A percentile compares a stretch with the other conserved stretches of the same genome.
Evolutionary conservation across 2,888 invertebrate genomes (phyloP).

Genomic region (Acronicta aceris): DNA sequence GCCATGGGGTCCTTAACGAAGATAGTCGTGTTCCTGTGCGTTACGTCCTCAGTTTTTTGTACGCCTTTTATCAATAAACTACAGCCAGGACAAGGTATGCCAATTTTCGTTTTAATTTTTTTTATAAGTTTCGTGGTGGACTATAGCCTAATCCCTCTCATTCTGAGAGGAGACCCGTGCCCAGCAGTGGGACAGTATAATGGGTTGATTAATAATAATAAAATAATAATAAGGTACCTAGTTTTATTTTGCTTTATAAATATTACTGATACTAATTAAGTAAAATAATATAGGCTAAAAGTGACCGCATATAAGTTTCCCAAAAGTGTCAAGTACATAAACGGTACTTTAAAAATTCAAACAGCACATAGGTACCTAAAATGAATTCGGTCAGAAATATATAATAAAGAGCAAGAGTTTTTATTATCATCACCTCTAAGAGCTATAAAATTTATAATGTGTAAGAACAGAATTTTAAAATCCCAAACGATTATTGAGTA

Average conservation of each 20-base stretch:
- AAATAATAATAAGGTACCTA: no score
- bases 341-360: not conserved
- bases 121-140: no score
- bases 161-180: no score
- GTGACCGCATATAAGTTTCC: not conserved
- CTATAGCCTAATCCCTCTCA: no score
- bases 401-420: no score
- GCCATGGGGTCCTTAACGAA: slow-evolving; percentile 78
- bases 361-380: not conserved
- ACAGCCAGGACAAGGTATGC: slow-evolving; percentile 79
- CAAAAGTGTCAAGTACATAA: not conserved
- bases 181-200: no score
- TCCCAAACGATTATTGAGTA: not conserved
- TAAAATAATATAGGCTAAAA: not conserved
- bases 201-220: no score
- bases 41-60: slow-evolving; percentile 65
- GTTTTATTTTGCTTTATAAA: slow-evolving; percentile 1
- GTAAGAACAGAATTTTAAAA: no score
- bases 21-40: slow-evolving; percentile 73
- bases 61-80: slow-evolving; percentile 79
- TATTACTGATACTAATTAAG: no score
- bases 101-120: slow-evolving; percentile 8
- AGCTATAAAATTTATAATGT: no score
- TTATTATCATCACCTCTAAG: not conserved
- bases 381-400: not conserved